Evolutionary conservation across 2,888 invertebrate species (phyloP), one percentile per base, ranked within the genome.

Genomic region (Teleogryllus oceanicus): DNA sequence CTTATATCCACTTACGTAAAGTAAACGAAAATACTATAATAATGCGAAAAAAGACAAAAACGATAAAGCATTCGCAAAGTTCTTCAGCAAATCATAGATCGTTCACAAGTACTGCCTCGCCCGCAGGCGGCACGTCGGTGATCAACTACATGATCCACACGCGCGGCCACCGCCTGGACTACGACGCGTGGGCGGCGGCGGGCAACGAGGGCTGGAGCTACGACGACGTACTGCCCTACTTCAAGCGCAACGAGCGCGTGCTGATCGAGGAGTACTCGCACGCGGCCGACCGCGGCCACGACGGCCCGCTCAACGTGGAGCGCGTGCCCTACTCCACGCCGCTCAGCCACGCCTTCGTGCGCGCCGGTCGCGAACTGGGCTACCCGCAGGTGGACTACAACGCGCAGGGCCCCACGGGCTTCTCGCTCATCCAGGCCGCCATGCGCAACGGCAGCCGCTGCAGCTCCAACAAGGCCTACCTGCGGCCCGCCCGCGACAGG

Each of bases 71-170:
- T 37, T 37, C 37, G 37, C 37, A 37, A 3, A 21, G 24, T 24
- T 24, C 24, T 24, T 24, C 24, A 24, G 24, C 3, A 3, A 24
- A 24, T 24, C 24, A 1, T 24, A 24, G 24, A 24, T 24, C 24
- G 24, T 24, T 24, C 21, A 21, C 21, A 21, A 21, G 24, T 37
- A 37, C 37, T 37, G 1, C 37, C 37, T 62, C 62, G 62, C 16
- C 16, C 62, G n/a, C n/a, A 62, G 96, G 96, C 0, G 96, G 96
- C 0, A 92, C 93, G 3, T 94, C 94, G 50, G 92, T 94, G 10
- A 92, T 95, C 10, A 96, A 96, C 87, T 95, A 92, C 85, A 93
- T 96, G 92, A 88, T 94, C 2, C 96, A 96, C 85, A 92, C 94
- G 0, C 89, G 96, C 78, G 96, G 96, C 0, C 93, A 94, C 84